Evolutionary conservation across 1,140 invertebrate genomes (phyloP).

Genomic region (Drosophila punjabiensis): DNA sequence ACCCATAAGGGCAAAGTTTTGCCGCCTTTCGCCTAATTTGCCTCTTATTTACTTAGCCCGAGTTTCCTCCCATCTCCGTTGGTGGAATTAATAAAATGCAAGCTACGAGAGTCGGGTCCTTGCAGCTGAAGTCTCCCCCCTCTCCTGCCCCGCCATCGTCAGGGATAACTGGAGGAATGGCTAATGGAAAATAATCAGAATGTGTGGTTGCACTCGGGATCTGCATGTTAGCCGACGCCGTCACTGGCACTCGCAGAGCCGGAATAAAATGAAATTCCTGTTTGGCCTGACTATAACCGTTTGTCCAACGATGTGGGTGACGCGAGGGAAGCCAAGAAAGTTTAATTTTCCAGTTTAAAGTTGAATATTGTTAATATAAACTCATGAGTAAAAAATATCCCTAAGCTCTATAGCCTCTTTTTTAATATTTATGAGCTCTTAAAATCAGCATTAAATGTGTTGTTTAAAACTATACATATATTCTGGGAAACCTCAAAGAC

Average conservation of each 20-base stretch:
- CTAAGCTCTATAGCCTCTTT: not conserved
- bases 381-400: not conserved
- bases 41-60: slow-evolving; percentile 62
- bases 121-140: slow-evolving; percentile 9
- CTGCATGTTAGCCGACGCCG: slow-evolving; percentile 45
- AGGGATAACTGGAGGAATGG: slow-evolving; percentile 26
- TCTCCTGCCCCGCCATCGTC: not conserved
- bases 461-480: not conserved
- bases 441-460: not conserved
- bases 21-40: slow-evolving; percentile 58
- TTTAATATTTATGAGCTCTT: too few species aligned
- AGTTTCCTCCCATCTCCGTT: slow-evolving; percentile 17
- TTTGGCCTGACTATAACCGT: slow-evolving; percentile 46
- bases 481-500: not conserved
- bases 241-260: slow-evolving; percentile 31
- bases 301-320: slow-evolving; percentile 20
- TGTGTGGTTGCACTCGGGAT: slow-evolving; percentile 39
- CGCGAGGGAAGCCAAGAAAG: slow-evolving; percentile 7
- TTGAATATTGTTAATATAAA: not conserved
- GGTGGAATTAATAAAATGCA: slow-evolving; percentile 54
- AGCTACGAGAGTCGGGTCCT: slow-evolving; percentile 3
- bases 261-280: slow-evolving; percentile 52
- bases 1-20: slow-evolving; percentile 35
- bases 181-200: slow-evolving; percentile 58
- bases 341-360: not conserved